Conservation (phyloP, 1,140 invertebrate species). For the Sminthurides bifidus region DNA sequence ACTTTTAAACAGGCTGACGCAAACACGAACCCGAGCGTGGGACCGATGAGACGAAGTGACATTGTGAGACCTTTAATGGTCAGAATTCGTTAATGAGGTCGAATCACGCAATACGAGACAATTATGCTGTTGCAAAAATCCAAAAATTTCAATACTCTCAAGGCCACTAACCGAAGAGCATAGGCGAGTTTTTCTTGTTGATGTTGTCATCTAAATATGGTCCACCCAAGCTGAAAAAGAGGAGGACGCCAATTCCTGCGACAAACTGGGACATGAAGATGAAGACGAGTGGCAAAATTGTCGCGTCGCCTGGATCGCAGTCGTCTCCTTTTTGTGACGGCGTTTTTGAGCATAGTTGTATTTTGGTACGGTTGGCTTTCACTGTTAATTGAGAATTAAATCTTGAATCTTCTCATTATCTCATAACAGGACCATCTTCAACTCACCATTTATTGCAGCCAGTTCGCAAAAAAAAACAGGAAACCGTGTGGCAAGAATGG, state of each 20-base stretch:
- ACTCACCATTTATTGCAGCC: too few species aligned
- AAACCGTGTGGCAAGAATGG: too few species aligned
- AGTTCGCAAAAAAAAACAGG: too few species aligned
- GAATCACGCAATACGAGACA: not conserved
- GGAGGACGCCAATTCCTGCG: constrained; percentile 52
- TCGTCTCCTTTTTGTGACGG: not conserved
- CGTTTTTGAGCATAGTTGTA: not conserved
- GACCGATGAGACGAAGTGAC: constrained; percentile 52
- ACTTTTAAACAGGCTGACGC: constrained; percentile 55
- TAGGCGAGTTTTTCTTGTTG: constrained; percentile 52
- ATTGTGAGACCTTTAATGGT: constrained; percentile 33
- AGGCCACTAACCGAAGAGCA: constrained; percentile 42
- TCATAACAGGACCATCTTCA: too few species aligned
- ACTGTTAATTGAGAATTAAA: not conserved
- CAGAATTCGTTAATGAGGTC: not conserved
- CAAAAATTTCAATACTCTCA: not conserved
- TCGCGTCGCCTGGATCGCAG: constrained; percentile 8
- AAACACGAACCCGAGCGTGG: constrained; percentile 55
- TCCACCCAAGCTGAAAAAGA: constrained; percentile 54
- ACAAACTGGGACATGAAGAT: constrained; percentile 57
- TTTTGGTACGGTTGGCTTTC: not conserved
- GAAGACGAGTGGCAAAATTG: constrained; percentile 45
- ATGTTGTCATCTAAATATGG: constrained; percentile 59
- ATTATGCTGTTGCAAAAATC: not conserved
- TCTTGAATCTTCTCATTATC: not conserved